phyloP scores from a whole-genome alignment of 2,888 invertebrate species.

The Mayetiola destructor region DNA sequence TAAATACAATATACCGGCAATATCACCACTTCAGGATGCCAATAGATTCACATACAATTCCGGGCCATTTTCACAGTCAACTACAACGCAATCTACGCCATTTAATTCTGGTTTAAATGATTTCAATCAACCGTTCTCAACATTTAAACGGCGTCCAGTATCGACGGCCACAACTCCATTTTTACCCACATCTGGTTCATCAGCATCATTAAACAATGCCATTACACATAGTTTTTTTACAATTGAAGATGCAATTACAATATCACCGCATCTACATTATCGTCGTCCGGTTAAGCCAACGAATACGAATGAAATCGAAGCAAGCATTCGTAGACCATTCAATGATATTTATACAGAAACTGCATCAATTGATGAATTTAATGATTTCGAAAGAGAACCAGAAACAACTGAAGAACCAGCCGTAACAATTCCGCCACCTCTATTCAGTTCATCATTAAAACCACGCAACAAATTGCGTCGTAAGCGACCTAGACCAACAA shows the following conservation, averaged over 20 bases:
- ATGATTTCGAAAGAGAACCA: not conserved
- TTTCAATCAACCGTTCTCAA: conserved; percentile 16
- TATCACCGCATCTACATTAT: conserved; percentile 9
- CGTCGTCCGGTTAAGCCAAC: conserved; percentile 11
- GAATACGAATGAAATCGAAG: conserved; percentile 13
- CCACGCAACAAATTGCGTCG: conserved; percentile 9
- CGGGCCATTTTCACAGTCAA: not conserved
- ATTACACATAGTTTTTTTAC: conserved; percentile 21
- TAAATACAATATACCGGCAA: conserved; percentile 18
- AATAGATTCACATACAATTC: conserved; percentile 12
- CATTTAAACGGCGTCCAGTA: conserved; percentile 13
- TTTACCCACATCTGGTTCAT: conserved; percentile 15
- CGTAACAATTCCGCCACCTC: not conserved
- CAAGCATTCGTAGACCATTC: not conserved
- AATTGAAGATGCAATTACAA: conserved; percentile 21
- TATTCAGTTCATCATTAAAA: not conserved
- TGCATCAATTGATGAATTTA: not conserved
- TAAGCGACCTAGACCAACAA: conserved; percentile 13
- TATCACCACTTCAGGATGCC: conserved; percentile 18
- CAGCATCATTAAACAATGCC: not conserved
- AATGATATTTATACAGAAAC: conserved; percentile 10
- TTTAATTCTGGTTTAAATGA: conserved; percentile 14
- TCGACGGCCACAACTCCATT: conserved; percentile 14
- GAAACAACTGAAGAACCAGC: not conserved
- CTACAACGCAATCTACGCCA: not conserved